Evolutionary conservation across 2,888 invertebrate species (phyloP).

Genomic region (Clepsis dumicolana): DNA sequence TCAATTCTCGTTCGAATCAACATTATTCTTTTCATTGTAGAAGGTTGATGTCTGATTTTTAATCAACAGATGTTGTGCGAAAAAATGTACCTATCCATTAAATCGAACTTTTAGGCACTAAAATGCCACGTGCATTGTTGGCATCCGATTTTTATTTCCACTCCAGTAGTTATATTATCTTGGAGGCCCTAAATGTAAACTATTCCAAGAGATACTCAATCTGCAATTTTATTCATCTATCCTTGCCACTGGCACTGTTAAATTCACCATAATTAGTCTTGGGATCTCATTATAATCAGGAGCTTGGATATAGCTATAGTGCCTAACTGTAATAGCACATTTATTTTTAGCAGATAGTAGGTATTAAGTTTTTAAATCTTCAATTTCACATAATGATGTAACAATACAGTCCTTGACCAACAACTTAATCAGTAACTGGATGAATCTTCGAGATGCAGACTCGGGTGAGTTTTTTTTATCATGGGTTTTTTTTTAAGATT

Average conservation of each 20-base stretch:
- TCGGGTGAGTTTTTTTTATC: slow-evolving; percentile 68
- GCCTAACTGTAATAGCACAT: no score
- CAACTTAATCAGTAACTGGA: slow-evolving; percentile 93
- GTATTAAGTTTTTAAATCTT: not conserved
- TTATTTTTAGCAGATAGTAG: no score
- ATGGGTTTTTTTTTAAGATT: not conserved
- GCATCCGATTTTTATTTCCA: no score
- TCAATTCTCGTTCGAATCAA: not conserved
- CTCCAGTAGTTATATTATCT: not conserved
- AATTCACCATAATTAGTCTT: no score
- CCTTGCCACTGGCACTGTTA: no score
- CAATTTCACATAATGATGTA: not conserved
- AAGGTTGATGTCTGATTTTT: not conserved
- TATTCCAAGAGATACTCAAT: not conserved
- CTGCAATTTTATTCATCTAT: not conserved
- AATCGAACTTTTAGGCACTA: no score
- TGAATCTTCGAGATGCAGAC: slow-evolving; percentile 98
- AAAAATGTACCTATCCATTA: no score
- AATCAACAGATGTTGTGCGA: not conserved
- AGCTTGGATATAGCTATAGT: no score
- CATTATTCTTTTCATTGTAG: not conserved
- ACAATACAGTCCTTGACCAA: slow-evolving; percentile 56
- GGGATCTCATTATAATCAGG: no score
- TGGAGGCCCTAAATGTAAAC: no score
- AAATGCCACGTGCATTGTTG: not conserved